Percentiles rank a stretch among this genome's conserved stretches.
Evolutionary conservation across 2,888 invertebrate genomes (phyloP).

Genomic region (Stenchaetothrips biformis): DNA sequence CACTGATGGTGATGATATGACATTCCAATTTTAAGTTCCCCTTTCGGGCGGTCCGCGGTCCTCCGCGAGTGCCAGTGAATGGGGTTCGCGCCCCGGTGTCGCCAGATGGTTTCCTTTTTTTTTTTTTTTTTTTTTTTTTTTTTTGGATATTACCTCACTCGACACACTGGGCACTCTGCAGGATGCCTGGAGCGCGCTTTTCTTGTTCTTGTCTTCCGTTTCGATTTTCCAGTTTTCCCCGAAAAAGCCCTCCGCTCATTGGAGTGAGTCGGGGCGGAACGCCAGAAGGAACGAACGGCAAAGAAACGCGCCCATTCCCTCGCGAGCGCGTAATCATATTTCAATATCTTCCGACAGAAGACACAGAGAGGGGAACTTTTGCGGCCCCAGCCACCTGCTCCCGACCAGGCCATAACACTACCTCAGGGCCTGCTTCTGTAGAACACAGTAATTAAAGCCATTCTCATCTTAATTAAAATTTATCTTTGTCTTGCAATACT

Average conservation of each 20-base stretch:
- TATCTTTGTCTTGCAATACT: conserved; percentile 23
- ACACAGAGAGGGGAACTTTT: not conserved
- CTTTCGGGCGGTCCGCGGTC: no score
- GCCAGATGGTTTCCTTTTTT: no score
- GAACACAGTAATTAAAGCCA: conserved; percentile 22
- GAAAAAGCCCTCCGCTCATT: not conserved
- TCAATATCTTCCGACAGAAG: not conserved
- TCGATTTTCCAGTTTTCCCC: not conserved
- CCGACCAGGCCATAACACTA: not conserved
- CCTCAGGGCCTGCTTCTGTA: not conserved
- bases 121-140: no score
- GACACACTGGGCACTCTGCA: no score
- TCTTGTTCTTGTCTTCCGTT: not conserved
- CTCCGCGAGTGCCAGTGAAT: no score
- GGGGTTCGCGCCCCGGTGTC: no score
- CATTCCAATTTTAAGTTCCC: conserved; percentile 21
- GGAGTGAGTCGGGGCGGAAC: not conserved
- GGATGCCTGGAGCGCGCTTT: no score
- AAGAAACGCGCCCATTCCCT: no score
- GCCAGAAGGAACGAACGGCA: not conserved
- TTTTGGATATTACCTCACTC: no score
- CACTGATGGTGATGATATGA: conserved; percentile 11
- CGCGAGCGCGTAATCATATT: not conserved
- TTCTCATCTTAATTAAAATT: conserved; percentile 25
- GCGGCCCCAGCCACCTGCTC: not conserved